Percentiles rank a stretch among this genome's conserved stretches.
These are phyloP conservation scores for Coranthus polyacanthus DNA, from an alignment of 2,797 vertebrate species.

Conservation along the genomic window DNA sequence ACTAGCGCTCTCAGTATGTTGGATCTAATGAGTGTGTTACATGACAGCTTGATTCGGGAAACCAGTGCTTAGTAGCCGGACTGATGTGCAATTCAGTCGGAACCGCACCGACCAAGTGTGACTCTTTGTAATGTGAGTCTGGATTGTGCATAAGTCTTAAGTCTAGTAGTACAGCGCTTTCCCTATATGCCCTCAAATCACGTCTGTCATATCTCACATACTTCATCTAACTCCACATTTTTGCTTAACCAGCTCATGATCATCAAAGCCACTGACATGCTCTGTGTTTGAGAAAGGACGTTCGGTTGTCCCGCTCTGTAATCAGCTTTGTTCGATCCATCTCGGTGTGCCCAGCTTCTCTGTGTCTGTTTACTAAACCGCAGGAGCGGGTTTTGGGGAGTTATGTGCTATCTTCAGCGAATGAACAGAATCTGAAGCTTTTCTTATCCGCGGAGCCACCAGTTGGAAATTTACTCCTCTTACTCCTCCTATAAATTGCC, in stretches of 20 bases:
- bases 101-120: constrained; percentile 22
- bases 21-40: constrained; percentile 51
- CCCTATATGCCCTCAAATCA: too few relatives aligned
- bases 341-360: too few relatives aligned
- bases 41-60: constrained; percentile 47
- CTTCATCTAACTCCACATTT: constrained; percentile 45
- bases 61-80: constrained; percentile 12
- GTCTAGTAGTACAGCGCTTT: background rate
- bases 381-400: constrained; percentile 21
- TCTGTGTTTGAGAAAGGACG: constrained; percentile 40
- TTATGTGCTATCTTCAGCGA: constrained; percentile 34
- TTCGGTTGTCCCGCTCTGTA: constrained; percentile 50
- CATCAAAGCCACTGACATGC: constrained; percentile 56
- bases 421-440: constrained; percentile 45
- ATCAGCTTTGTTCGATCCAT: constrained; percentile 57
- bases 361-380: constrained; percentile 58
- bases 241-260: constrained; percentile 57
- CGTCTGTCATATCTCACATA: constrained; percentile 52
- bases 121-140: constrained; percentile 5
- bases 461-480: constrained; percentile 65
- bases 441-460: constrained; percentile 44
- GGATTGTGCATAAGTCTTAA: background rate
- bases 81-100: constrained; percentile 14
- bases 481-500: constrained; percentile 76
- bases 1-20: constrained; percentile 34